Base-by-base conservation (phyloP, 1,140 invertebrate genomes). In the Amphibalanus amphitrite region DNA sequence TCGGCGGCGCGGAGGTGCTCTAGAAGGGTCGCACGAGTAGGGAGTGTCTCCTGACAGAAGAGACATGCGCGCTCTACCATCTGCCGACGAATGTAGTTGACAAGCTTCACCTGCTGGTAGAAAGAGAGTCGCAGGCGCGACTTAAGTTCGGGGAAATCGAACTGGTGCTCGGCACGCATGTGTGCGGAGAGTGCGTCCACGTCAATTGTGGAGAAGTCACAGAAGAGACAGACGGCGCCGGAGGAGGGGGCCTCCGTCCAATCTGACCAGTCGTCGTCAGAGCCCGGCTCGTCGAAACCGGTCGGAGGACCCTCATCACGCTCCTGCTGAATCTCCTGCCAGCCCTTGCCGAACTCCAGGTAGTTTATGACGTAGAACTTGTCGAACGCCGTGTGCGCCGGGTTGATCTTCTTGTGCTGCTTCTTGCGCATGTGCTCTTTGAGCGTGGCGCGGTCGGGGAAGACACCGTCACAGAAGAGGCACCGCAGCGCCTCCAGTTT, bases 391-490 rank as follows among this genome's bases (percentile, higher is more conserved):
- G 84, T 84, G 77, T 95, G 92, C 65, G 84, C 82, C 0, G 91
- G 90, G 82, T 95, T 94, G 30, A 96, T 88, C 77, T 88, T 82
- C 79, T 94, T 94, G 77, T 97, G 93, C 1, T 88, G 85, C 79
- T 96, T 97, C 77, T 97, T 96, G n/a, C 93, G 82, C 93, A 96
- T 96, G 75, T 97, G 93, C 77, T 95, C 93, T 78, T 93, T 94
- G 1, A 97, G 79, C 47, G 90, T 87, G 33, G 81, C 82, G 30
- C 90, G 83, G 81, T 92, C 90, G 79, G 90, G 90, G 76, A 93
- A 96, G 0, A 83, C 81, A 77, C 90, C 91, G 80, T 94, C 91
- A 82, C 93, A 97, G 78, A 87, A 95, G 28, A 96, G 85, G 78
- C 93, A 97, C 71, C 83, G 80, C 69, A 89, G 82, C 8, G 77